Evolutionary conservation across 2,797 vertebrate species (phyloP).

Genomic region (Gymnoscopelus braueri): DNA sequence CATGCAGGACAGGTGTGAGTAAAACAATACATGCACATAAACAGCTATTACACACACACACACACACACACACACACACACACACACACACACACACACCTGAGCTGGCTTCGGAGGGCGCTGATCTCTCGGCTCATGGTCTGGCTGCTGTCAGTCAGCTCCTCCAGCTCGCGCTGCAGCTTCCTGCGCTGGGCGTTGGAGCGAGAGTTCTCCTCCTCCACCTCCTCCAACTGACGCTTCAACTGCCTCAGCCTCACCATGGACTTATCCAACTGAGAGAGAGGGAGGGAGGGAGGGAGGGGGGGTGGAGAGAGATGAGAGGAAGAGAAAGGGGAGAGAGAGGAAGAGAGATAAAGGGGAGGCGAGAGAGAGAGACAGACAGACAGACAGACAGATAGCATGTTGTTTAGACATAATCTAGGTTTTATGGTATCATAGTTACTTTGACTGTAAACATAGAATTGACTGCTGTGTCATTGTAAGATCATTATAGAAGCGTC

Average conservation of each 20-base stretch:
- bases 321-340: too few relatives aligned
- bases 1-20: too few relatives aligned
- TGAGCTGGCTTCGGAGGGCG: slow-evolving; percentile 88
- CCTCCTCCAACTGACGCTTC: slow-evolving; percentile 92
- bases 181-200: slow-evolving; percentile 89
- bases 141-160: slow-evolving; percentile 87
- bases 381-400: too few relatives aligned
- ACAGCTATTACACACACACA: not conserved
- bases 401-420: too few relatives aligned
- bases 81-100: slow-evolving; percentile 68
- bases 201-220: slow-evolving; percentile 91
- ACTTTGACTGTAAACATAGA: too few relatives aligned
- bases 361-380: too few relatives aligned
- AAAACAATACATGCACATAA: not conserved
- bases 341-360: not conserved
- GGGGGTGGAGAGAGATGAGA: not conserved
- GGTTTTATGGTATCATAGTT: too few relatives aligned
- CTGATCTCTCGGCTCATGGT: slow-evolving; percentile 89
- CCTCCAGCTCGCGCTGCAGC: slow-evolving; percentile 91
- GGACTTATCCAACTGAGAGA: slow-evolving; percentile 87
- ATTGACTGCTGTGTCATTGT: too few relatives aligned
- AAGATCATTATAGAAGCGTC: too few relatives aligned
- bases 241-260: slow-evolving; percentile 90
- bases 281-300: not conserved
- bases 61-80: slow-evolving; percentile 3